phyloP scores from a whole-genome alignment of 2,113 vertebrate genomes.

The Corydoras sp. region DNA sequence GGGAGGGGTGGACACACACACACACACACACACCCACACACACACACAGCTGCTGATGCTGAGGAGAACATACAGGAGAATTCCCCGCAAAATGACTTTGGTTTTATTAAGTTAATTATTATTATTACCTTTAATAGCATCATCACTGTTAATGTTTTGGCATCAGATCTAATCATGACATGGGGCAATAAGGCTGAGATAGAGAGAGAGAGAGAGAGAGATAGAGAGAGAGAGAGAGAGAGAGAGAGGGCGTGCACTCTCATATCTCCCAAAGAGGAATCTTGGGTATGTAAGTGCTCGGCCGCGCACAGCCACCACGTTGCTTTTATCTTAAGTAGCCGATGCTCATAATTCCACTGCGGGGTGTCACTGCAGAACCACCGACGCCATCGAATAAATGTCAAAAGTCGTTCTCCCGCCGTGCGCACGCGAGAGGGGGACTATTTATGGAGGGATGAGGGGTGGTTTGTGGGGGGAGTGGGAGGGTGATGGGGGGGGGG shows the following conservation, averaged over 20 bases:
- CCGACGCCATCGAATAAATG: slow-evolving; percentile 53
- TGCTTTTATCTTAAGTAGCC: slow-evolving; percentile 53
- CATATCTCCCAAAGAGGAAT: slow-evolving; percentile 34
- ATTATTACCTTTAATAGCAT: too few relatives aligned
- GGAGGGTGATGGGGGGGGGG: too few relatives aligned
- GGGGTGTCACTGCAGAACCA: slow-evolving; percentile 41
- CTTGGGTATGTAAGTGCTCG: slow-evolving; percentile 44
- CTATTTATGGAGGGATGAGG: slow-evolving; percentile 30
- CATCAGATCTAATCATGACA: too few relatives aligned
- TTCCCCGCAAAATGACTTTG: too few relatives aligned
- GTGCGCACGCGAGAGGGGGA: slow-evolving; percentile 10
- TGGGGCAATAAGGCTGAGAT: not conserved
- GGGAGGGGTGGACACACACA: too few relatives aligned
- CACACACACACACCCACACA: too few relatives aligned
- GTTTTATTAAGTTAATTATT: too few relatives aligned
- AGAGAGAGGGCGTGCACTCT: slow-evolving; percentile 3
- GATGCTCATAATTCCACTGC: slow-evolving; percentile 42
- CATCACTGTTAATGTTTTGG: too few relatives aligned
- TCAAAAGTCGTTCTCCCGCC: slow-evolving; percentile 41
- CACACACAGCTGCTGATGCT: too few relatives aligned
- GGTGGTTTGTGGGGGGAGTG: slow-evolving; percentile 29
- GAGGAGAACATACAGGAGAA: too few relatives aligned
- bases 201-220: slow-evolving; percentile 5
- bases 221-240: not conserved
- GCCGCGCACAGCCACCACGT: slow-evolving; percentile 38